Evolutionary conservation across 2,797 vertebrate genomes (phyloP), one percentile per base, ranked within the genome.

Genomic region (Danio choprae): DNA sequence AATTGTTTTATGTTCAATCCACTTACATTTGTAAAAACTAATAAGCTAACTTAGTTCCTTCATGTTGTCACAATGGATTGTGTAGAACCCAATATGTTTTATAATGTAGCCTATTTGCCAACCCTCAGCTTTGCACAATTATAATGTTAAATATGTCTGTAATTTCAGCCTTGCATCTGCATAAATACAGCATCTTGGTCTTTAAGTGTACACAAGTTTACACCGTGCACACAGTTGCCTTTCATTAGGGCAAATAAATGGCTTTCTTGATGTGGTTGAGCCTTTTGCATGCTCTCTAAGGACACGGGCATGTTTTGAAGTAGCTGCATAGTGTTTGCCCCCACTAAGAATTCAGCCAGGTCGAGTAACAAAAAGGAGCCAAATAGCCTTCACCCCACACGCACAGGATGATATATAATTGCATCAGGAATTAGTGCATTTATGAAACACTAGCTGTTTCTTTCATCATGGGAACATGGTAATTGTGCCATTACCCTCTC

Each of bases 381-480:
- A 83, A 40, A 67, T 40, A 77, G 77, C 48, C 81, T 44, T 69
- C 18, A 80, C 76, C 22, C 81, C 79, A 75, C 38, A 75, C 65
- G 12, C 59, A 59, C 22, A 44, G 56, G 29, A 9, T 80, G 79
- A 87, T 83, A 83, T 77, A 62, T 77, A 74, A 62, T 77, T 79
- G 71, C 84, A 87, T 75, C 82, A 9, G 62, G 80, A 79, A 79
- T 84, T 16, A 84, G 87, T 82, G 11, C 80, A 80, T 78, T 81
- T 79, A 80, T 90, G 91, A 91, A 91, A 91, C 40, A 75, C 78
- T 18, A 91, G 79, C 88, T 1, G 80, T 38, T 77, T 8, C 85
- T 85, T 87, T 88, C 86, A 87, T 91, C 86, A 88, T 41, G 87
- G 85, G 81, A 84, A 89, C 85, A 81, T 76, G 84, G 85, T 86